Evolutionary conservation across 1,140 invertebrate genomes (phyloP), one percentile per base, ranked within the genome.

Genomic region (Platorchestia sp.): DNA sequence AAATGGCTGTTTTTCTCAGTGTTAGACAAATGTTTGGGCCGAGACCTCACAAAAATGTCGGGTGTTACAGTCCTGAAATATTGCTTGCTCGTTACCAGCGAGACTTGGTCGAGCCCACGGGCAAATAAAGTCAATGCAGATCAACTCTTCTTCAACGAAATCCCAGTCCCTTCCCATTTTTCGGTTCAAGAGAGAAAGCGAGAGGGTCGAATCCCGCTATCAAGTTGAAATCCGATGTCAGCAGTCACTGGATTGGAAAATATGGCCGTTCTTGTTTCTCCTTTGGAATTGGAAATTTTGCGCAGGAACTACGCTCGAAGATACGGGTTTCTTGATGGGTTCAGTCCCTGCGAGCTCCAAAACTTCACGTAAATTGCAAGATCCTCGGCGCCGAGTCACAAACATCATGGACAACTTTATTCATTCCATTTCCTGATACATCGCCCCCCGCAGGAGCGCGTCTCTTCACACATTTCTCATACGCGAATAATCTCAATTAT

Each of bases 221-320:
- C 91, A 93, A 93, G 91, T 93, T 45, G 91, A 44, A 93, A 45
- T 93, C 91, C 91, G 91, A 93, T 93, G 91, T 93, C 43, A 45
- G 45, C 91, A 93, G 91, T 93, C 43, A 93, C 91, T 93, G 91
- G 43, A 93, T 93, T 93, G 91, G 91, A 45, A 93, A 93, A 93
- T 93, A 93, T 93, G 91, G 91, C 91, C 41, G 41, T 44, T 44
- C 27, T 42, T 43, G 87, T 44, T 90, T 42, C 87, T 44, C 7
- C 19, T 14, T 0, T 90, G 44, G 41, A 90, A 90, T 90, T 90
- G 87, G 87, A 90, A 22, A 90, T 90, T 90, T 90, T 90, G 87
- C 27, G 87, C 87, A 45, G 91, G 91, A 42, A 40, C 91, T 93
- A 47, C 45, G 45, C 59, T 36, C 14, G 59, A 75, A 75, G 27